phyloP scores from a whole-genome alignment of 2,888 invertebrate genomes.

The Calameuta filiformis region DNA sequence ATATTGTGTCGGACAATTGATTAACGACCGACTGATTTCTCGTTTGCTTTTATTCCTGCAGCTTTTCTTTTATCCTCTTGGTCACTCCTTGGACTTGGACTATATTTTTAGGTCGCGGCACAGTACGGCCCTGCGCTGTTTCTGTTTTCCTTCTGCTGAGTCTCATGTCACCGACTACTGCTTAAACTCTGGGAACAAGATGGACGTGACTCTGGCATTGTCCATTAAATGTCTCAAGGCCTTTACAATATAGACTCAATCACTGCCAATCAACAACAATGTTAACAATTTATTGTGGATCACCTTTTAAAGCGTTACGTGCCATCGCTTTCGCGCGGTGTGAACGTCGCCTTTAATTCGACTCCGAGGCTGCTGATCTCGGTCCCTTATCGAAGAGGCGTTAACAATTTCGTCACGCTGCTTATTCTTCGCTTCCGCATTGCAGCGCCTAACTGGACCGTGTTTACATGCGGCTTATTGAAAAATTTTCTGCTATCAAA shows the following conservation, averaged over 20 bases:
- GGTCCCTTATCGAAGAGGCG: neutral
- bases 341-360: neutral
- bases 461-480: neutral
- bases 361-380: neutral
- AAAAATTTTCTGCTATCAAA: neutral
- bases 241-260: slow-evolving; percentile 58
- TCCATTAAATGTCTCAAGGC: slow-evolving; percentile 46
- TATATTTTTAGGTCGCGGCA: neutral
- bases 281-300: slow-evolving; percentile 40
- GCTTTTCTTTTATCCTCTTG: neutral
- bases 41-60: neutral
- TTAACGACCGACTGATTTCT: neutral
- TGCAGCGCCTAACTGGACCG: neutral
- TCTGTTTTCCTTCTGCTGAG: slow-evolving; percentile 28
- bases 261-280: slow-evolving; percentile 53
- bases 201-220: neutral
- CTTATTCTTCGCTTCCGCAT: neutral
- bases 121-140: slow-evolving; percentile 23
- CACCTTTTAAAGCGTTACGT: slow-evolving; percentile 27
- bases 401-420: neutral
- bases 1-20: neutral
- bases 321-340: neutral
- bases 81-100: neutral
- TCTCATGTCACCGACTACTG: slow-evolving; percentile 10
- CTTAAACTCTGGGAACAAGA: neutral